A percentile compares a stretch with the other conserved stretches of the same genome.
phyloP scores from a whole-genome alignment of 2,797 vertebrate genomes.

The Sebastes glaucus region DNA sequence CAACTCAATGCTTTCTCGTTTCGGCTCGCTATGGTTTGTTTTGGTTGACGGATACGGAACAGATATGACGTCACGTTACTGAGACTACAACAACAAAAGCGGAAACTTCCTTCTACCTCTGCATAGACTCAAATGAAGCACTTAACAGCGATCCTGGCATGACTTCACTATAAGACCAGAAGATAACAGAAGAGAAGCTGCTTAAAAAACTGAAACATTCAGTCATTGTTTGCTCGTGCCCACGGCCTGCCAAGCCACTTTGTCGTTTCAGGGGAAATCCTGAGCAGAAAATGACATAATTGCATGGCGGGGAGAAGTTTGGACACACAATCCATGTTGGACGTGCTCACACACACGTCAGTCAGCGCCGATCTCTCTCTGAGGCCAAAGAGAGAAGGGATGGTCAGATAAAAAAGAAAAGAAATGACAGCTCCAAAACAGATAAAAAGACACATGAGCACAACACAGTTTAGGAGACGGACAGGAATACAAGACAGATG shows the following conservation, averaged over 20 bases:
- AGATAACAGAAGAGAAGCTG: conserved; percentile 30
- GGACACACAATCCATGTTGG: conserved; percentile 43
- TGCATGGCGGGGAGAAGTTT: conserved; percentile 60
- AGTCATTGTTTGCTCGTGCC: conserved; percentile 29
- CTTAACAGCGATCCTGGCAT: too few species aligned
- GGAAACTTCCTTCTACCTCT: rapidly evolving
- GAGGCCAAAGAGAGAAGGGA: conserved; percentile 3
- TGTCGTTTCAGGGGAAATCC: conserved; percentile 63
- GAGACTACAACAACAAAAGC: too few species aligned
- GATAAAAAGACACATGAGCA: conserved; percentile 34
- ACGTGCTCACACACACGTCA: conserved; percentile 40
- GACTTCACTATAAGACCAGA: conserved; percentile 9
- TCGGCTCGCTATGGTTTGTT: too few species aligned
- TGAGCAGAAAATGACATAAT: conserved; percentile 73
- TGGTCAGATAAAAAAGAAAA: neutral
- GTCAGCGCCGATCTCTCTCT: conserved; percentile 33
- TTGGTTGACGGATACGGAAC: too few species aligned
- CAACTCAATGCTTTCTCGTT: rapidly evolving
- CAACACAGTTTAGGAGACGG: conserved; percentile 13
- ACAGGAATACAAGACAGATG: conserved; percentile 14
- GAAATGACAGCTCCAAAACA: conserved; percentile 35
- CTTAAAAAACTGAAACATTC: conserved; percentile 40
- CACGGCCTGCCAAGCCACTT: conserved; percentile 56
- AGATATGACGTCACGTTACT: too few species aligned
- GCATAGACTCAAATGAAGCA: too few species aligned